A percentile compares a stretch with the other conserved stretches of the same genome.
Evolutionary conservation across 92 coral and sea anemone genomes (phyloP).

Genomic region (Phenganax marumi): DNA sequence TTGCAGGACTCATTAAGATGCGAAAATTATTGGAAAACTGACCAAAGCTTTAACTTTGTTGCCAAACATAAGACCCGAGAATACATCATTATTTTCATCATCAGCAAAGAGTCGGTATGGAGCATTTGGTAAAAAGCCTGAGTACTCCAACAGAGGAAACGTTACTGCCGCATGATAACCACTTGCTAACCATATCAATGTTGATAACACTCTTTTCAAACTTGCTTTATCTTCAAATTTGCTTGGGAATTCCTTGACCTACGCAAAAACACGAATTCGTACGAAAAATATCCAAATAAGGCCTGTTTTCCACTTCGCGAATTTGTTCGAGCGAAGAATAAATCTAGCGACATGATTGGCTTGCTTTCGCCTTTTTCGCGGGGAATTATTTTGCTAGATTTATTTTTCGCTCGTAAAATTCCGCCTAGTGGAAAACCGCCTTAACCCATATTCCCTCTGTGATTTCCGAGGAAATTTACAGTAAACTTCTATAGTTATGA

Average conservation of each 20-base stretch:
- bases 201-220: slow-evolving; percentile 60
- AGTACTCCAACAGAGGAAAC: slow-evolving; percentile 83
- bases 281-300: no score
- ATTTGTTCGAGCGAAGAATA: no score
- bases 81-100: slow-evolving; percentile 61
- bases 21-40: neutral
- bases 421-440: no score
- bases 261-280: neutral
- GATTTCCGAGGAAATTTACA: neutral
- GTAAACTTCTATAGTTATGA: neutral
- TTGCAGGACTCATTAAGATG: no score
- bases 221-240: slow-evolving; percentile 51
- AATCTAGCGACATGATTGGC: no score
- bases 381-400: no score
- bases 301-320: no score
- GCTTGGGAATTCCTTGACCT: slow-evolving; percentile 87
- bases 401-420: no score
- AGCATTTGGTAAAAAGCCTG: slow-evolving; percentile 93
- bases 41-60: slow-evolving; percentile 96
- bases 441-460: no score
- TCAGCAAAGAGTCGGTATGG: slow-evolving; percentile 90
- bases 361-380: no score
- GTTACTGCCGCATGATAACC: slow-evolving; percentile 92
- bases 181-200: slow-evolving; percentile 78
- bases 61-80: slow-evolving; percentile 89